Evolutionary conservation across 2,113 vertebrate genomes (phyloP), one percentile per base, ranked within the genome.

Genomic region (Nerophis ophidion): DNA sequence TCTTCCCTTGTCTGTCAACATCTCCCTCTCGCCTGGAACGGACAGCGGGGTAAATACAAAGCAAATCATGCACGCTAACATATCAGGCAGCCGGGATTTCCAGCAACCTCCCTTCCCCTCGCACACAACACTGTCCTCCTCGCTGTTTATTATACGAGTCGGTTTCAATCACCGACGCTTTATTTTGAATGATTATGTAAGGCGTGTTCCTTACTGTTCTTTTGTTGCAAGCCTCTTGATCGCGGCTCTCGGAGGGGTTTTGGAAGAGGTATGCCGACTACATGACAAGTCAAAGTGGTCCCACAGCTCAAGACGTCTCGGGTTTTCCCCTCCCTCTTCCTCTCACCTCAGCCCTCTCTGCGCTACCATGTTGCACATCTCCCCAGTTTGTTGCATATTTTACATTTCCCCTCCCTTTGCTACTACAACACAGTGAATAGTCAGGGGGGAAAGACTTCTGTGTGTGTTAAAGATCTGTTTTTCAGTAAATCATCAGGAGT

Each of bases 1-100:
- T 89, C 89, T 81, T 79, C 82, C 79, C 88, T 88, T 82, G 85
- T 90, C 89, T 88, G 87, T 89, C 88, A 87, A 84, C 81, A 87
- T 82, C 73, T 78, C 80, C 81, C 84, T 87, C 85, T 83, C 72
- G 72, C 77, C 84, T 77, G 73, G 78, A 81, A 84, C 83, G 83
- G 85, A 85, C 81, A 75, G 70, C 79, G 72, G 79, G 71, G 81
- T 78, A 84, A 84, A 84, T 75, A 82, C 66, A 83, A 84, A 75
- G 74, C 74, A 80, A 82, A 85, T 82, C 74, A 82, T 76, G 83
- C 76, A 85, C 73, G 66, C 76, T 82, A 85, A 79, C 81, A 81
- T 70, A 81, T 80, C 78, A 78, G 80, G 77, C 79, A 75, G 75
- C 62, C 73, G 80, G 83, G 71, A 81, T 75, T 71, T 75, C 55